Base-by-base conservation (phyloP, 2,113 vertebrate genomes). In the Zeus faber region DNA sequence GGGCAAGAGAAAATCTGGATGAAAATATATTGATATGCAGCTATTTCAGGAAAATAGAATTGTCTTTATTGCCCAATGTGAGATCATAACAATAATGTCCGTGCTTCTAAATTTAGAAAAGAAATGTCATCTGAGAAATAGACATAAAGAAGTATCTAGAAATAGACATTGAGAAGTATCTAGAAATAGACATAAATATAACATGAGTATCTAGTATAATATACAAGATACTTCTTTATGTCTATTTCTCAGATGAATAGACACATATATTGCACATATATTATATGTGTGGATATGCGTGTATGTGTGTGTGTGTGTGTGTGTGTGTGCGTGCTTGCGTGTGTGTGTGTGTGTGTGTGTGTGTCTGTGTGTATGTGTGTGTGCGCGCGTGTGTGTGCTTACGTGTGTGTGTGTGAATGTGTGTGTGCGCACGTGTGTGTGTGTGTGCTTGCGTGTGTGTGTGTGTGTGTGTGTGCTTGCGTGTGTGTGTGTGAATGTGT, bases 1-100 rank as follows among this genome's bases (percentile, higher is more conserved):
- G 6, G 20, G 29, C 52, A 60, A 62, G 59, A 47, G 2, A 52
- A 10, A n/a, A n/a, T n/a, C n/a, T n/a, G n/a, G n/a, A n/a, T n/a
- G n/a, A n/a, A n/a, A n/a, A n/a, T n/a, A n/a, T n/a, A n/a, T n/a
- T n/a, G n/a, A n/a, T n/a, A n/a, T n/a, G n/a, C n/a, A n/a, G n/a
- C n/a, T n/a, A n/a, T n/a, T n/a, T n/a, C n/a, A n/a, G n/a, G n/a
- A n/a, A n/a, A n/a, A n/a, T n/a, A n/a, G n/a, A n/a, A n/a, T n/a
- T n/a, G n/a, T n/a, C n/a, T n/a, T n/a, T n/a, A n/a, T n/a, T n/a
- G n/a, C n/a, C n/a, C n/a, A n/a, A n/a, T n/a, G n/a, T n/a, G n/a
- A n/a, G n/a, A n/a, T n/a, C n/a, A n/a, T n/a, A n/a, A n/a, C n/a
- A n/a, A n/a, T n/a, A n/a, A n/a, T n/a, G n/a, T n/a, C n/a, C n/a